Evolutionary conservation across 2,888 invertebrate genomes (phyloP).

Genomic region (Drosophila conformis): DNA sequence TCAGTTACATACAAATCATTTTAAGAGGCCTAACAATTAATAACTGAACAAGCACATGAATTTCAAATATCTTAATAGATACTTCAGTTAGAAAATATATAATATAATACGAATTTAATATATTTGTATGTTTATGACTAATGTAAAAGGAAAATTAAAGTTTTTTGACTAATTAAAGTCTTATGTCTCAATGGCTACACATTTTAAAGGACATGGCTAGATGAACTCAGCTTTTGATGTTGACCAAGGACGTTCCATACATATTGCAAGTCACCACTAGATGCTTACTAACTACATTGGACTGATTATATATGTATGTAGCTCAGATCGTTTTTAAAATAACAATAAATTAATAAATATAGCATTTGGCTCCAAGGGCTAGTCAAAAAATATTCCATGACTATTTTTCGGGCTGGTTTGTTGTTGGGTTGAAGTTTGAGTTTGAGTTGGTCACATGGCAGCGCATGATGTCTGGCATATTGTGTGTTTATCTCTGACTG

Average conservation of each 20-base stretch:
- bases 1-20: conserved; percentile 21
- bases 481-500: conserved; percentile 4
- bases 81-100: background rate
- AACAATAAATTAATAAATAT: background rate
- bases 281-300: background rate
- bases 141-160: background rate
- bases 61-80: background rate
- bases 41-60: background rate
- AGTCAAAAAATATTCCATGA: background rate
- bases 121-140: background rate
- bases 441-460: conserved; percentile 10
- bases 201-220: no score
- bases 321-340: background rate
- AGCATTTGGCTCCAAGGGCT: background rate
- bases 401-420: background rate
- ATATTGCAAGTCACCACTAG: background rate
- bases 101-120: background rate
- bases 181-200: no score
- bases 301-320: background rate
- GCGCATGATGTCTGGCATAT: conserved; percentile 20
- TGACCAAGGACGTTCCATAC: background rate
- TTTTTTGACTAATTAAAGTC: fast-evolving
- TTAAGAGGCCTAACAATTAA: conserved; percentile 28
- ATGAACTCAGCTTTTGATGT: no score
- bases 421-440: background rate